Evolutionary conservation across 1,140 invertebrate genomes (phyloP), one percentile per base, ranked within the genome.

Genomic region (Sweltsa coloradensis): DNA sequence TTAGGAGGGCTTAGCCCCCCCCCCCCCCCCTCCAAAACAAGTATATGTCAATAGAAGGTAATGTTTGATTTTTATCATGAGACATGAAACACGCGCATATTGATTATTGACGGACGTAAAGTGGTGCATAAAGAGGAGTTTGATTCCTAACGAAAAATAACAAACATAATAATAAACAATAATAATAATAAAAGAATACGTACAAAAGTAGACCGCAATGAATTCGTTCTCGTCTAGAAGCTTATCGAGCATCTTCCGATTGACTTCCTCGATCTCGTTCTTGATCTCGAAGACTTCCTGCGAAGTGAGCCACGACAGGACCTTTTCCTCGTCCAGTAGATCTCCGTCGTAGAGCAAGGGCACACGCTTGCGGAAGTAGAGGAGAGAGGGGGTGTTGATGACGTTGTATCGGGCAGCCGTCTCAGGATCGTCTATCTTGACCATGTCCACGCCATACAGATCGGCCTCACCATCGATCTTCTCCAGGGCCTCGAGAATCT

Each of bases 191-290:
- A 22, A 16, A 26, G 1, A 45, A 27, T 49, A 77, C 85, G 83
- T 74, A 94, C 90, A 95, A 60, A 95, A 95, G 59, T 89, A 95
- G 21, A 95, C 90, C n/a, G 89, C 82, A 14, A 95, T 67, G 62
- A 90, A 95, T 68, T 95, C 90, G 58, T 93, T 94, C 64, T 94
- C 90, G 53, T 94, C 89, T 1, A 96, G 67, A 2, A 94, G 64
- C 66, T 95, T 95, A 54, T 94, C 89, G 36, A 96, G 67, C 90
- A 96, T 94, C 68, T 93, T 91, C 34, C 84, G 78, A 62, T 94
- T 95, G 1, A 95, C 89, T 65, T 94, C 89, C 65, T 94, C 91
- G 58, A 96, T 95, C 76, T 95, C 90, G 63, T 93, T 92, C 70
- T 92, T 91, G 26, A 94, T 84, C 68, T 94, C 89, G 68, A 96